These are phyloP conservation scores for Callosobruchus maculatus DNA, from an alignment of 2,888 invertebrate genomes.

Conservation along the genomic window DNA sequence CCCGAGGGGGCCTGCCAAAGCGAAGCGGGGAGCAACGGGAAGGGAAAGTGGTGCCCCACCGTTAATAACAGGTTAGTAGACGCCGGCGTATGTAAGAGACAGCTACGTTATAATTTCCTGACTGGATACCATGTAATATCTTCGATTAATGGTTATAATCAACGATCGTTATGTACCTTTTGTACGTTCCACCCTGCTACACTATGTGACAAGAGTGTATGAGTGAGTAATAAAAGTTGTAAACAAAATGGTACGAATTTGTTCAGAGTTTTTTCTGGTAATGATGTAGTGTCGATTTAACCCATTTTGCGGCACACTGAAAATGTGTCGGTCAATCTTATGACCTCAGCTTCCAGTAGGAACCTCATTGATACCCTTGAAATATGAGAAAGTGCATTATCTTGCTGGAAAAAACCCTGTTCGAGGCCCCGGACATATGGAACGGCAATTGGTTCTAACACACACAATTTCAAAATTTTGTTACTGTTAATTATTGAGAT, in stretches of 20 bases:
- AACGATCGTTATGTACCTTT: slow-evolving; percentile 1
- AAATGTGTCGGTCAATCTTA: too few species aligned
- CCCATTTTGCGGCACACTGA: too few species aligned
- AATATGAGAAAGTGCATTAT: too few species aligned
- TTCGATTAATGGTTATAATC: slow-evolving; percentile 5
- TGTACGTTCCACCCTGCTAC: background rate
- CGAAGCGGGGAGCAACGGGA: background rate
- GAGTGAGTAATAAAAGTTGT: background rate
- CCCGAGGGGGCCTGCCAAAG: background rate
- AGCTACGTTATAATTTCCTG: background rate
- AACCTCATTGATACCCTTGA: too few species aligned
- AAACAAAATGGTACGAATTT: background rate
- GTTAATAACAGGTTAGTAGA: background rate
- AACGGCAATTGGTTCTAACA: too few species aligned
- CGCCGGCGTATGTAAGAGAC: background rate
- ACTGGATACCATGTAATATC: background rate
- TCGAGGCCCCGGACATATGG: too few species aligned
- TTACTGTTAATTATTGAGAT: too few species aligned
- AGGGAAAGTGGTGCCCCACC: background rate
- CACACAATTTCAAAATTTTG: too few species aligned
- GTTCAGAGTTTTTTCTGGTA: too few species aligned
- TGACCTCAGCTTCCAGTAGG: too few species aligned
- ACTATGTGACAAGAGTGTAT: background rate
- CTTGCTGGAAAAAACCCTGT: too few species aligned
- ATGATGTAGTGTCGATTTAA: too few species aligned